Base-by-base conservation (phyloP, 1,140 invertebrate species). In the Campodea augens region DNA sequence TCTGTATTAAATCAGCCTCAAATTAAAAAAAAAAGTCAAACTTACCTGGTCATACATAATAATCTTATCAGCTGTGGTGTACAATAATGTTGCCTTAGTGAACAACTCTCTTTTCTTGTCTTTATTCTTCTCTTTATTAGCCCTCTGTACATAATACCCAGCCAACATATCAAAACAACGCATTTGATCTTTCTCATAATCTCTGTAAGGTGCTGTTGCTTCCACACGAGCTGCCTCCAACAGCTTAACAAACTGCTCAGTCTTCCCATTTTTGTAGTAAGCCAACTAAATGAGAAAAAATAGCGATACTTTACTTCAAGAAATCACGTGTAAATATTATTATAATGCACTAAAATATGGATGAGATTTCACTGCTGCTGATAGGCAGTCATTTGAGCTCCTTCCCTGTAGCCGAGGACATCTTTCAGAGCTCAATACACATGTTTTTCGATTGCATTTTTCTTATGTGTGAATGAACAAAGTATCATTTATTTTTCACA, bases 61-160 rank as follows among this genome's bases (percentile, higher is more conserved):
- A 60, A 99, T 98, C 69, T 97, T 97, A 61, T 99, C 96, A 23
- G 92, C 95, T 48, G 89, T 92, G 0, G 92, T 98, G 59, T 98
- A 99, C 1, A 98, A 62, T 29, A 92, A 68, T 4, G 91, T 98
- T 0, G 96, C 96, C 71, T 97, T 95, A 15, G 83, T 86, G 57
- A 98, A 98, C 2, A 95, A 69, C 52, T 98, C 92, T 50, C 84
- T 74, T 59, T 92, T 95, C 53, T 85, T 87, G 51, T 97, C 91
- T 57, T 95, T 95, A 47, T 86, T 83, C 55, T 96, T 93, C 57
- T 98, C 92, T 42, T 79, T 78, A 57, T 95, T 93, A 1, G 91
- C 89, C 65, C 89, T 77, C 60, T 95, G 89, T 0, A 98, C 92
- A 75, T 97, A 98, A 64, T 95, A 93, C 2, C 92, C 93, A 45